Base-by-base conservation (phyloP, 2,888 invertebrate species). In the Dasysyrphus tricinctus region DNA sequence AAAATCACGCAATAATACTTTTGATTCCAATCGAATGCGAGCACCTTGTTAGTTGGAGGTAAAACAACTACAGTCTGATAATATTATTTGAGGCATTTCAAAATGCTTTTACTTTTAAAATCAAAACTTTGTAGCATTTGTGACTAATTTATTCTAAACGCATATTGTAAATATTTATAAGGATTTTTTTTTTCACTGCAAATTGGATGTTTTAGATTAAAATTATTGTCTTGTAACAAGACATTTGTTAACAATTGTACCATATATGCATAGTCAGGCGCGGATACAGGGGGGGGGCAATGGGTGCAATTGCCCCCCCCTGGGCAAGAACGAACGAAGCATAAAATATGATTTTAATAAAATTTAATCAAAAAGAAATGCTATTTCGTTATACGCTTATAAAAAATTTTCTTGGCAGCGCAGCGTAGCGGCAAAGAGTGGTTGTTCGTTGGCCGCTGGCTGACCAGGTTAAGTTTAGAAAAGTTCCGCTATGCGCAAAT, bases 61-160 rank as follows among this genome's bases (percentile, higher is more conserved):
- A n/a, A 24, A 39, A 39, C 51, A 54, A 54, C 24, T 37, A 24
- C 37, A 54, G 39, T n/a, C 24, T 39, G 24, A 69, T 14, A 69
- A 51, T 49, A 8, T 14, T 7, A 44, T 63, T 44, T 63, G 5
- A 44, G 44, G 32, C 11, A 37, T 37, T n/a, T 8, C 19, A 57
- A 34, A 59, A 39, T 39, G 7, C 12, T 6, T 37, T 37, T 7
- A 7, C 5, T 54, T 32, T 42, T 14, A 8, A 14, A 61, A 39
- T 39, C 24, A 61, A 24, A 42, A 39, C 7, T 39, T 11, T 5
- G 12, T 39, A 14, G 32, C 7, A 32, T 12, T 12, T 42, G 7
- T 5, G 2, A 14, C 24, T 63, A 14, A 63, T 63, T 63, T 44
- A 63, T 63, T 44, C 37, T 5, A 32, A 49, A n/a, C 34, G 2